Conservation (phyloP, 2,888 invertebrate species). For the Andrena bicolor region DNA sequence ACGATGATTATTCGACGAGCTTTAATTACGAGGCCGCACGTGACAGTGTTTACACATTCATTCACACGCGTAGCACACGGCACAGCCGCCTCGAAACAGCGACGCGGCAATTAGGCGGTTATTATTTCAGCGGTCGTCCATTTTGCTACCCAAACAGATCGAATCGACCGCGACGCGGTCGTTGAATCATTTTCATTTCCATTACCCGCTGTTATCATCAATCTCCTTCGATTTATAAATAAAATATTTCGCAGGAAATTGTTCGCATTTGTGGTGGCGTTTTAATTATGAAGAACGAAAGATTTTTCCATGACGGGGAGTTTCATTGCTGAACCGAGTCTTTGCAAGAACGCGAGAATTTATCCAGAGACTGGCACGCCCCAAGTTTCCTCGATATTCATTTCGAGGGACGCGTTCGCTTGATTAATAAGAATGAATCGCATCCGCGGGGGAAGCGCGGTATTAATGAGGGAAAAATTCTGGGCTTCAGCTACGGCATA, state of each 20-base stretch:
- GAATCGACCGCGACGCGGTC: background rate
- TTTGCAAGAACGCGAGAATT: background rate
- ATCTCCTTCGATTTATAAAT: background rate
- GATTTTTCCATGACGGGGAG: background rate
- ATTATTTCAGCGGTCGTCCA: conserved; percentile 2
- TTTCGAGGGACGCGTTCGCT: background rate
- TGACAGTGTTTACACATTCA: conserved; percentile 31
- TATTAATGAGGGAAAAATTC: background rate
- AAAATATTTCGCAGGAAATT: background rate
- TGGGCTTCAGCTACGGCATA: background rate
- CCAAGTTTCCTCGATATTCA: background rate
- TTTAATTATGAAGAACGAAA: background rate
- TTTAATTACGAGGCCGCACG: conserved; percentile 29
- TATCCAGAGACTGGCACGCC: background rate
- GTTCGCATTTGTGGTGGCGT: background rate
- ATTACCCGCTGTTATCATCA: background rate
- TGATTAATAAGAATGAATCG: background rate
- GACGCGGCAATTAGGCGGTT: background rate
- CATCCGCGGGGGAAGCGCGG: background rate
- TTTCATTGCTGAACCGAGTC: background rate
- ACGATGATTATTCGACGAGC: conserved; percentile 45
- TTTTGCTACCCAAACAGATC: background rate
- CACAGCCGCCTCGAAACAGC: background rate
- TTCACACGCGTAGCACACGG: background rate
- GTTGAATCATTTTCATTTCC: background rate